These are phyloP conservation scores for Clarias macrocephalus DNA, from an alignment of 2,113 vertebrate species.

Conservation along the genomic window DNA sequence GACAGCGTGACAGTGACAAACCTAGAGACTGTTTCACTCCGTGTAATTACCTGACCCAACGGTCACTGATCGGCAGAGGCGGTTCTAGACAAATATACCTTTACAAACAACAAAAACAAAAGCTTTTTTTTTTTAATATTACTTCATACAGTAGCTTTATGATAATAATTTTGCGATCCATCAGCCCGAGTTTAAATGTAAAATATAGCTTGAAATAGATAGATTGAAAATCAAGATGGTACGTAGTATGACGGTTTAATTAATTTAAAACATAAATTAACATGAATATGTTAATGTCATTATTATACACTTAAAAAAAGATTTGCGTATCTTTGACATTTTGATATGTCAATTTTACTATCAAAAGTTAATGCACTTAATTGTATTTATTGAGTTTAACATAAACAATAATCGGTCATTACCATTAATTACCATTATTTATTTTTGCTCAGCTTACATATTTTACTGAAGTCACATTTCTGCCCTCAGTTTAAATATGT, in stretches of 20 bases:
- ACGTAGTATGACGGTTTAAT: background rate
- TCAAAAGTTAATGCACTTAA: too few species aligned
- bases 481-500: too few species aligned
- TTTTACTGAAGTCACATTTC: too few species aligned
- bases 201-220: background rate
- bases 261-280: background rate
- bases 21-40: background rate
- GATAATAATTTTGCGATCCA: background rate
- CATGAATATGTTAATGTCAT: background rate
- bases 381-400: too few species aligned
- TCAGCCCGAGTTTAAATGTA: background rate
- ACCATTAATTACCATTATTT: too few species aligned
- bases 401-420: too few species aligned
- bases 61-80: background rate
- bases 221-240: background rate
- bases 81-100: background rate
- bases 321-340: too few species aligned
- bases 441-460: too few species aligned
- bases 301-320: background rate
- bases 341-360: too few species aligned
- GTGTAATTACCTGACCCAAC: background rate
- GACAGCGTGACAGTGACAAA: slow-evolving; percentile 5
- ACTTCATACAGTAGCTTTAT: background rate
- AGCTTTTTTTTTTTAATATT: background rate
- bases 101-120: background rate